A percentile compares a stretch with the other conserved stretches of the same genome.
phyloP scores from a whole-genome alignment of 2,888 invertebrate genomes.

The Rotaria socialis region DNA sequence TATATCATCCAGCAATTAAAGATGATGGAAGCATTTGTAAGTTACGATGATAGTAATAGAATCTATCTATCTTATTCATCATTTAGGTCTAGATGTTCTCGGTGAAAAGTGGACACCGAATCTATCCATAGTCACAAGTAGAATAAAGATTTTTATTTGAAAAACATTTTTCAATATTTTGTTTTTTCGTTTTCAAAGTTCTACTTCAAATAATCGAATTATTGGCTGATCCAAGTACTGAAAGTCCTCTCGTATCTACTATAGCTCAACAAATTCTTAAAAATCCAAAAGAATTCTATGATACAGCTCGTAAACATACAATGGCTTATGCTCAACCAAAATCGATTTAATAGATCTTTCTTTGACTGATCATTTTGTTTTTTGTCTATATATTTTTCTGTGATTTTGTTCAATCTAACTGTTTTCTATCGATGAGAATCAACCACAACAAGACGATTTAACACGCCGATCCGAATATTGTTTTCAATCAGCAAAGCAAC shows the following conservation, averaged over 20 bases:
- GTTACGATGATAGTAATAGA: background rate
- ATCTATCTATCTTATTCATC: background rate
- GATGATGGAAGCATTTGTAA: slow-evolving; percentile 17
- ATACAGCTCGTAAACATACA: background rate
- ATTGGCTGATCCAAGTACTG: slow-evolving; percentile 5
- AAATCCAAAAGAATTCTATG: background rate
- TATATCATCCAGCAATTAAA: background rate
- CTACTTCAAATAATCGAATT: background rate
- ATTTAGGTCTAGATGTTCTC: slow-evolving; percentile 22
- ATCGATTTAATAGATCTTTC: background rate
- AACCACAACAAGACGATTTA: too few relatives aligned
- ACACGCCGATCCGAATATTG: too few relatives aligned
- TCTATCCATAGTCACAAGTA: background rate
- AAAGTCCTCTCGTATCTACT: background rate
- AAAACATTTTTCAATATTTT: background rate
- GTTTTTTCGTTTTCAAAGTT: background rate
- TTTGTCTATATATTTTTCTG: background rate
- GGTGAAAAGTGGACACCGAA: slow-evolving; percentile 17
- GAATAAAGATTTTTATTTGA: background rate
- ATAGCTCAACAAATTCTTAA: background rate
- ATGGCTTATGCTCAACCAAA: background rate
- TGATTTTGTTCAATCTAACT: background rate
- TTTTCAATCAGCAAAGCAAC: too few relatives aligned
- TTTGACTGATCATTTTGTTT: background rate
- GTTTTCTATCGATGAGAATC: background rate